A percentile compares a stretch with the other conserved stretches of the same genome.
phyloP scores from a whole-genome alignment of 1,140 invertebrate species.

The Bombus waltoni region DNA sequence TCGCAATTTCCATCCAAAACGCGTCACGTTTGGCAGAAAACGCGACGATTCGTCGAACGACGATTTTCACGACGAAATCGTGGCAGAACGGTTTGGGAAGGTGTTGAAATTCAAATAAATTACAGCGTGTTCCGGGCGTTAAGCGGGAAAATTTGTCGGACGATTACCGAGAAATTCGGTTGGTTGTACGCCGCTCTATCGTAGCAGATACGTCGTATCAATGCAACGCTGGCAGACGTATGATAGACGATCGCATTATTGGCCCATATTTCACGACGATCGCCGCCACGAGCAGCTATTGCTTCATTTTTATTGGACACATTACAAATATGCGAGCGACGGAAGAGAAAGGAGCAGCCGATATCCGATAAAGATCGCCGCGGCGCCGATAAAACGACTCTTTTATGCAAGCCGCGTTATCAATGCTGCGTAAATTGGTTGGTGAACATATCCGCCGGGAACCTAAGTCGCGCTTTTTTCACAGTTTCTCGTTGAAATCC shows the following conservation, averaged over 20 bases:
- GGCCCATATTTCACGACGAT: conserved; percentile 45
- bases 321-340: conserved; percentile 40
- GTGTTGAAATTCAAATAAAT: conserved; percentile 45
- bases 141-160: conserved; percentile 41
- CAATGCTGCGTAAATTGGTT: conserved; percentile 8
- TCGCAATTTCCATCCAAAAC: neutral
- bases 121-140: conserved; percentile 12
- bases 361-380: neutral
- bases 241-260: conserved; percentile 57
- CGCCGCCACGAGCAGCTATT: conserved; percentile 22
- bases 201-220: conserved; percentile 46
- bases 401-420: conserved; percentile 40
- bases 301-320: conserved; percentile 51
- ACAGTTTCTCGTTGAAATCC: neutral
- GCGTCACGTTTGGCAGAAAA: neutral
- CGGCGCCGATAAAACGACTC: conserved; percentile 14
- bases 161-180: conserved; percentile 40
- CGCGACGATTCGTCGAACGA: neutral
- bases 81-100: neutral
- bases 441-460: neutral
- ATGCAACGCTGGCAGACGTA: conserved; percentile 22
- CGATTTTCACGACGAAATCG: neutral
- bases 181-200: conserved; percentile 2
- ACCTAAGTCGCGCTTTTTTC: neutral
- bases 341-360: neutral